Conservation (phyloP, 1,140 invertebrate species). For the Heliothis virescens region DNA sequence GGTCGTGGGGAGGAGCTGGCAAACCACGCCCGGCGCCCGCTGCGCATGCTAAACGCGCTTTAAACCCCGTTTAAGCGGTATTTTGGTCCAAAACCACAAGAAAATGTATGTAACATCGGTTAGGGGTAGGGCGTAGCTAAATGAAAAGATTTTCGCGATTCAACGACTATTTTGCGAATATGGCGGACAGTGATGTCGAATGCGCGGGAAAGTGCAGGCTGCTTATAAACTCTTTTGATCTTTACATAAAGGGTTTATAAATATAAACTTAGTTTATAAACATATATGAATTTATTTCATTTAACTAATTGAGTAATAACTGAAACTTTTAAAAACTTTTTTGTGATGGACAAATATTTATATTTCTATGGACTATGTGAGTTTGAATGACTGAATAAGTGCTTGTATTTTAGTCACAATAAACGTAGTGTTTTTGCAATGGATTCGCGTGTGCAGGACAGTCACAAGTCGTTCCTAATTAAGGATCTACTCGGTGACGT, state of each 20-base stretch:
- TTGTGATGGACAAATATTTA: too few relatives aligned
- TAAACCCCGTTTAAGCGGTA: constrained; percentile 85
- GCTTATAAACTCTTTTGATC: not conserved
- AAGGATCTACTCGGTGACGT: constrained; percentile 92
- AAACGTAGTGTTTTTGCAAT: constrained; percentile 11
- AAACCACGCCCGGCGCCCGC: constrained; percentile 65
- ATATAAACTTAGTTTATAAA: not conserved
- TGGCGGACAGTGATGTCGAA: constrained; percentile 79
- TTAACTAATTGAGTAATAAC: not conserved
- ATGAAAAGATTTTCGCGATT: constrained; percentile 83
- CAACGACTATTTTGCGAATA: constrained; percentile 76
- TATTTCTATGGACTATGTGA: not conserved
- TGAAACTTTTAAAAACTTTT: not conserved
- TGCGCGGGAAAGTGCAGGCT: constrained; percentile 78
- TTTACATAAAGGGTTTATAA: not conserved
- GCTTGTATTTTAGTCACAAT: not conserved
- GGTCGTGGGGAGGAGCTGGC: constrained; percentile 64
- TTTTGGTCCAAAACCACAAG: constrained; percentile 85
- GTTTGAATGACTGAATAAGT: not conserved
- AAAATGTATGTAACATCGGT: constrained; percentile 84
- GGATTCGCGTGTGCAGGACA: constrained; percentile 86
- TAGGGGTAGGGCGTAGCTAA: constrained; percentile 83
- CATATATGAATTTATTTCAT: not conserved
- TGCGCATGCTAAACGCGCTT: constrained; percentile 84
- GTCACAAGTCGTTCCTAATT: constrained; percentile 92